Percentiles rank a stretch among this genome's conserved stretches.
Conservation (phyloP, 2,888 invertebrate genomes). For the Apamea anceps region DNA sequence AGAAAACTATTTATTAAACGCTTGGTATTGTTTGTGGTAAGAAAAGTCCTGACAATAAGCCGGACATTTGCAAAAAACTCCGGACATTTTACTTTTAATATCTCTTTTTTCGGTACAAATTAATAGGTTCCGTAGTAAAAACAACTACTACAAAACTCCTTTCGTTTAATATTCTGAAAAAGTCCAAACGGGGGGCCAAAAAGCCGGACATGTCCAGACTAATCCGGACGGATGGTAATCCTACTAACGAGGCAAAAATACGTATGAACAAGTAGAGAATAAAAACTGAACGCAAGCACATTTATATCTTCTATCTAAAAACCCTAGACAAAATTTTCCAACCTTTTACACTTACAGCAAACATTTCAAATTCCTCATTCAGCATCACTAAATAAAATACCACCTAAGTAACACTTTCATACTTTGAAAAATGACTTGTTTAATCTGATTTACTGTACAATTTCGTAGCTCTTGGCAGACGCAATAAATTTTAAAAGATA, state of each 20-base stretch:
- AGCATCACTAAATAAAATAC: not conserved
- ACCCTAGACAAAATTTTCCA: not conserved
- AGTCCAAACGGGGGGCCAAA: not conserved
- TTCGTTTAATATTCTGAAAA: not conserved
- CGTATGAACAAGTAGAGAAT: not conserved
- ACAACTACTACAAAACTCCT: not conserved
- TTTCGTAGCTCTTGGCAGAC: slow-evolving; percentile 1
- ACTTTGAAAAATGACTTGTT: not conserved
- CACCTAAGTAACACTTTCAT: not conserved
- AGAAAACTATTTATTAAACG: too few species aligned
- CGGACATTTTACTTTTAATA: not conserved
- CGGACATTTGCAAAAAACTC: not conserved
- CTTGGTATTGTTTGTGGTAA: not conserved
- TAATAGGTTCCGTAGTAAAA: not conserved
- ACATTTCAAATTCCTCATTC: not conserved
- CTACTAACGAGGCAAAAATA: not conserved
- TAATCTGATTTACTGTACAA: slow-evolving; percentile 15
- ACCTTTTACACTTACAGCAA: not conserved
- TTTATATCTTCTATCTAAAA: not conserved
- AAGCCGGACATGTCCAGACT: not conserved
- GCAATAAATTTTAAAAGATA: slow-evolving; percentile 22
- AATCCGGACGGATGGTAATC: not conserved
- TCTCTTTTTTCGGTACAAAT: not conserved
- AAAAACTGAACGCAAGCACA: not conserved
- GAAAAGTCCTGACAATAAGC: not conserved